A percentile compares a stretch with the other conserved stretches of the same genome.
These are phyloP conservation scores for Orchesella cincta DNA, from an alignment of 1,140 invertebrate species.

Conservation along the genomic window DNA sequence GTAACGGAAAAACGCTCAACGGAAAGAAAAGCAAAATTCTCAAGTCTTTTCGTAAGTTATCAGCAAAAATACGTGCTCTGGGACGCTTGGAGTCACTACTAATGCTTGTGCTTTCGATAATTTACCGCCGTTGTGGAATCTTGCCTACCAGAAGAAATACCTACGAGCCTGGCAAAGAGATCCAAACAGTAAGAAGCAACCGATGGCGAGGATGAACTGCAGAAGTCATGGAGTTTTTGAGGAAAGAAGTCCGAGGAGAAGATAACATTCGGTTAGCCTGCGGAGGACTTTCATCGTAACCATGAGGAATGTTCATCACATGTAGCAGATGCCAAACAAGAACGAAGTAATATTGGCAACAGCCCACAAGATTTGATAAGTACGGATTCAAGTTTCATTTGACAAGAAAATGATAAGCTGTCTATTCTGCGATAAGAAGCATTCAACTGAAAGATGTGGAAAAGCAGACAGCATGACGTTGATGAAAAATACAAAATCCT, in stretches of 20 bases:
- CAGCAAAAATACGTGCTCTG: conserved; percentile 51
- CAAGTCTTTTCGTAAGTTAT: background rate
- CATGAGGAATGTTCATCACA: background rate
- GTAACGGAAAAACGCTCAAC: background rate
- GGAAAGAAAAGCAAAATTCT: background rate
- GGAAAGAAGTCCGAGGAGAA: background rate
- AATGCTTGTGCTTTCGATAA: conserved; percentile 54
- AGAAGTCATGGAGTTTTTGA: background rate
- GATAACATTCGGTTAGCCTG: background rate
- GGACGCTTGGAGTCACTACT: conserved; percentile 54
- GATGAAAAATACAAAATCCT: background rate
- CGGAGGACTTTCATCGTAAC: background rate
- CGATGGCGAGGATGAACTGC: background rate
- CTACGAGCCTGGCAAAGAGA: conserved; percentile 52
- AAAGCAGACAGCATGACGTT: background rate
- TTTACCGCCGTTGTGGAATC: conserved; percentile 55
- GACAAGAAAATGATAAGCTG: background rate
- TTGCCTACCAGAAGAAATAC: conserved; percentile 52
- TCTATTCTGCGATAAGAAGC: background rate
- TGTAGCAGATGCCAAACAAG: background rate
- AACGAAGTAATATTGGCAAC: background rate
- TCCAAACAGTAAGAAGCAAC: background rate
- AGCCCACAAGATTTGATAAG: background rate
- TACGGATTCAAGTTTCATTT: too few relatives aligned
- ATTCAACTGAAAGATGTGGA: background rate